Evolutionary conservation across 2,888 invertebrate genomes (phyloP), one percentile per base, ranked within the genome.

Genomic region (Platynereis dumerilii): DNA sequence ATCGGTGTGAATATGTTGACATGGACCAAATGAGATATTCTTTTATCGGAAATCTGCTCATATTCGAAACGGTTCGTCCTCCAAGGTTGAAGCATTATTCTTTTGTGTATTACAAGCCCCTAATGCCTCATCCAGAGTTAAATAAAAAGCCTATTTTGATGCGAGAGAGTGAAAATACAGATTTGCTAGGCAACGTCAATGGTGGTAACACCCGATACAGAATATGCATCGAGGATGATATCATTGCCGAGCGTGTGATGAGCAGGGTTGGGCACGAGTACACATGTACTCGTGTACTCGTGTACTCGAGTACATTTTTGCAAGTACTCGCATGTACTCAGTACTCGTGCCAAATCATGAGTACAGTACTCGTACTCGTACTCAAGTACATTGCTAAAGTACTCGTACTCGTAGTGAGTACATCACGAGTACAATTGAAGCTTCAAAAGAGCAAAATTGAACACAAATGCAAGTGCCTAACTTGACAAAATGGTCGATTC

Each of bases 201-300:
- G 60, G 56, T 2, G 54, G 62, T 17, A 54, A 59, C 10, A 59
- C 68, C 0, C 22, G 24, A 20, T 70, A 70, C 59, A 26, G 66
- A 17, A 55, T 70, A 7, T 70, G 70, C 42, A 60, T 70, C 39
- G 70, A 68, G 58, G 66, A 66, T 34, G 68, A 66, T 12, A 17
- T 22, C 2, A 42, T 64, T 10, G 70, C 68, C 22, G 64, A 70
- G 7, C 24, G 29, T 26, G 69, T 58, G 5, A 29, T 68, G 15
- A 17, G 53, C 1, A 56, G 26, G 0, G 54, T 61, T 24, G 20
- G 58, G 17, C 29, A 29, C 1, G 63, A n/a, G n/a, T n/a, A n/a
- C n/a, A n/a, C n/a, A n/a, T n/a, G n/a, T n/a, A n/a, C n/a, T n/a
- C n/a, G n/a, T n/a, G n/a, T n/a, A n/a, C n/a, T n/a, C n/a, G n/a